Conservation (phyloP, 2,113 vertebrate genomes). For the Antechinus flavipes region DNA sequence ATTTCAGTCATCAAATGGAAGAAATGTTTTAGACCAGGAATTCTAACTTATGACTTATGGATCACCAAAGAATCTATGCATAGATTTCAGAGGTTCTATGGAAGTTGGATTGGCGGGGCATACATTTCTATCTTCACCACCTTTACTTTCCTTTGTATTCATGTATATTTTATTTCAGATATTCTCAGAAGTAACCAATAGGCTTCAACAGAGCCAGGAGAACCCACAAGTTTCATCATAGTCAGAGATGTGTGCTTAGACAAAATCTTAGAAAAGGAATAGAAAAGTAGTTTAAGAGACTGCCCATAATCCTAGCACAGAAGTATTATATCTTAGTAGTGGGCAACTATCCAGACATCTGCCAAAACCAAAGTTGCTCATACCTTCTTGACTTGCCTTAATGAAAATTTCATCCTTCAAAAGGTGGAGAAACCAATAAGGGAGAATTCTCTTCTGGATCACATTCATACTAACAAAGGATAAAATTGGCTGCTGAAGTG, state of each 20-base stretch:
- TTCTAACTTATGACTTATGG: background rate
- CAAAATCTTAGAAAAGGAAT: background rate
- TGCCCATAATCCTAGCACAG: background rate
- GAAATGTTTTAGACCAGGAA: background rate
- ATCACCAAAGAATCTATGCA: background rate
- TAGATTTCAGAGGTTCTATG: background rate
- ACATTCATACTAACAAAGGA: background rate
- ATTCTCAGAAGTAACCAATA: background rate
- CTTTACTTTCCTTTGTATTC: background rate
- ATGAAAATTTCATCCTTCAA: background rate
- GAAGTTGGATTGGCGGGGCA: background rate
- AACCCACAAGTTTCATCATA: background rate
- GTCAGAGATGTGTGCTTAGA: background rate
- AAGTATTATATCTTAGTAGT: background rate
- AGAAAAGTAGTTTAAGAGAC: background rate
- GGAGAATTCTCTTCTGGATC: background rate
- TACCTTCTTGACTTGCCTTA: background rate
- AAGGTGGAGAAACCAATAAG: background rate
- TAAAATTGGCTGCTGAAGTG: background rate
- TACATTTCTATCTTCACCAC: background rate
- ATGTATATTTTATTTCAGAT: background rate
- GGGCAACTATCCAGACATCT: background rate
- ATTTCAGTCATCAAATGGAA: background rate
- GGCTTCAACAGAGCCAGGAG: background rate
- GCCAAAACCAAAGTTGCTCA: background rate